Percentiles rank a stretch among this genome's conserved stretches.
Evolutionary conservation across 2,888 invertebrate species (phyloP).

Genomic region (Cantharis flavilabris): DNA sequence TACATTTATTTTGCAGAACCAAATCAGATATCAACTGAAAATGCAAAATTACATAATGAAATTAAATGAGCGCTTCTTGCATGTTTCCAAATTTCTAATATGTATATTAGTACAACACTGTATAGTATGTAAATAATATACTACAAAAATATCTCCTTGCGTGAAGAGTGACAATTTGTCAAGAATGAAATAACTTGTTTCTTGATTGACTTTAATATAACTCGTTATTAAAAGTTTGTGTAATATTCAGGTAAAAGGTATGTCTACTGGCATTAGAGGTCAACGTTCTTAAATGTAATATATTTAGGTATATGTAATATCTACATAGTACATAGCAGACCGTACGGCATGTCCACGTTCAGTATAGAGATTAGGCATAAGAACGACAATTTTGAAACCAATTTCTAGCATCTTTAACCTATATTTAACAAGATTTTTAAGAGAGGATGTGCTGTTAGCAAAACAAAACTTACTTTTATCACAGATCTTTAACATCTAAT

Average conservation of each 20-base stretch:
- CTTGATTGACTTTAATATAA: constrained; percentile 24
- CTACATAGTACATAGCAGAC: neutral
- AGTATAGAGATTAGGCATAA: neutral
- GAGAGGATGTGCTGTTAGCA: too few relatives aligned
- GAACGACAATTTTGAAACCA: neutral
- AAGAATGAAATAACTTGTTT: neutral
- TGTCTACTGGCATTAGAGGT: constrained; percentile 34
- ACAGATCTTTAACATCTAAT: too few relatives aligned
- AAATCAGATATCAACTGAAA: neutral
- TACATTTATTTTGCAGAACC: neutral
- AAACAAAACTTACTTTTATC: too few relatives aligned
- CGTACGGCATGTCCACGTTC: neutral
- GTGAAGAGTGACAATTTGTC: neutral
- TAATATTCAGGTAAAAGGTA: constrained; percentile 26
- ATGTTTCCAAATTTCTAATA: neutral
- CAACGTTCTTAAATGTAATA: constrained; percentile 35
- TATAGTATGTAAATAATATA: neutral
- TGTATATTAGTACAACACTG: neutral
- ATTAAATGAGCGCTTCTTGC: neutral
- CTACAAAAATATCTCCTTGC: neutral
- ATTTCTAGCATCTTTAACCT: neutral
- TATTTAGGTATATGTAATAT: neutral
- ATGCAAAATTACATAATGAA: neutral
- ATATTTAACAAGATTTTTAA: neutral
- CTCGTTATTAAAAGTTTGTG: constrained; percentile 22